Percentiles rank a stretch among this genome's conserved stretches.
Evolutionary conservation across 2,888 invertebrate genomes (phyloP).

Genomic region (Creontiades dilutus): DNA sequence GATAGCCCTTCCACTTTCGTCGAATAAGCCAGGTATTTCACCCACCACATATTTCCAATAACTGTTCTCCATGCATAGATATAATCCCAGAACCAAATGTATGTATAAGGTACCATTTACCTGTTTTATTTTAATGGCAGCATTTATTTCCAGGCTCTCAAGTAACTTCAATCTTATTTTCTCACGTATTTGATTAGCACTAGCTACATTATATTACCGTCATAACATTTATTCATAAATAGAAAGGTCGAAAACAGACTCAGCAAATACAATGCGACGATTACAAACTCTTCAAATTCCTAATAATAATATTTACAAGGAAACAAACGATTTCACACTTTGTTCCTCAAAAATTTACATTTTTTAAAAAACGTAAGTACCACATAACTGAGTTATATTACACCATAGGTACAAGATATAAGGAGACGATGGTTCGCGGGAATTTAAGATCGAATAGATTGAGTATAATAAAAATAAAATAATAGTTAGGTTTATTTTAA

Average conservation of each 20-base stretch:
- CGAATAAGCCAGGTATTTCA: too few relatives aligned
- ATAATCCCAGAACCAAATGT: too few relatives aligned
- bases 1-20: too few relatives aligned
- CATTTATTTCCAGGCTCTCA: slow-evolving; percentile 11
- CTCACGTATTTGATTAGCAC: slow-evolving; percentile 17
- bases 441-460: not conserved
- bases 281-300: slow-evolving; percentile 11
- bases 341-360: not conserved
- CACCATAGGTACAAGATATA: not conserved
- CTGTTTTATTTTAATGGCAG: too few relatives aligned
- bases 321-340: not conserved
- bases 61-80: too few relatives aligned
- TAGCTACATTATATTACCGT: not conserved
- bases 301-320: slow-evolving; percentile 14
- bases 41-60: too few relatives aligned
- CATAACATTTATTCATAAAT: not conserved
- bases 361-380: slow-evolving; percentile 9
- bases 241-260: not conserved
- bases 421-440: slow-evolving; percentile 10
- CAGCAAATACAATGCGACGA: slow-evolving; percentile 9
- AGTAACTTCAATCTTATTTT: slow-evolving; percentile 36
- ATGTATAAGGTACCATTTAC: too few relatives aligned
- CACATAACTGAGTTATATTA: not conserved
- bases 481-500: slow-evolving; percentile 1
- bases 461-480: slow-evolving; percentile 1